Percentiles rank a stretch among this genome's conserved stretches.
Evolutionary conservation across 2,113 vertebrate genomes (phyloP).

Genomic region (Pedionomus torquatus): DNA sequence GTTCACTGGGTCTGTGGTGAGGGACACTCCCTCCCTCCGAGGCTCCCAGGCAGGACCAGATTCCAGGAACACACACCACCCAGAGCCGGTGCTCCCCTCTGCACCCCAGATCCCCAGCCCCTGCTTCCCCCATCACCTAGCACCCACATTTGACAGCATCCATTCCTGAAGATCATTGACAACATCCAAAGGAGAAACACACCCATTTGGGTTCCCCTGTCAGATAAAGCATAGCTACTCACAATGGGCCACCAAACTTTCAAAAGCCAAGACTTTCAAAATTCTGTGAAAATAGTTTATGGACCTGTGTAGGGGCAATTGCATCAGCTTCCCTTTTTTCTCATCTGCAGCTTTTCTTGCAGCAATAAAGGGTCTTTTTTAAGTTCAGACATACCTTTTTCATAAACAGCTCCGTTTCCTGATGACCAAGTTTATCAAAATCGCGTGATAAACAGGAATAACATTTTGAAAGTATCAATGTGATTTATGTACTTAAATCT

Average conservation of each 20-base stretch:
- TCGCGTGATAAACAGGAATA: background rate
- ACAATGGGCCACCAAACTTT: background rate
- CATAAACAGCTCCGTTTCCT: background rate
- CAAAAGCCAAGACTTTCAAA: background rate
- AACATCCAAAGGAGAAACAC: background rate
- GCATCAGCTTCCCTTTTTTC: background rate
- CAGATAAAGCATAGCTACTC: background rate
- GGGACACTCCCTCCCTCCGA: background rate
- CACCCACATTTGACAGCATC: background rate
- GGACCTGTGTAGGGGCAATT: background rate
- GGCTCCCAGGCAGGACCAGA: fast-evolving
- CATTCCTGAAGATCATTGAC: fast-evolving
- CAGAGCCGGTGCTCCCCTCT: background rate
- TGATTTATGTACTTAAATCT: background rate
- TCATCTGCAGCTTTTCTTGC: background rate
- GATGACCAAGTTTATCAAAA: background rate
- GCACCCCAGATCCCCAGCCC: background rate
- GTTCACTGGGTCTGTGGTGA: background rate
- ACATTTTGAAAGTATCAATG: background rate
- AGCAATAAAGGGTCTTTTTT: background rate
- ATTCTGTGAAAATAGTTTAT: background rate
- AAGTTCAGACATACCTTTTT: background rate
- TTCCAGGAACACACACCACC: fast-evolving
- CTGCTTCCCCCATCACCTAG: background rate
- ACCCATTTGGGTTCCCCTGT: background rate